A percentile compares a stretch with the other conserved stretches of the same genome.
Evolutionary conservation across 2,797 vertebrate species (phyloP).

Genomic region (Helarctos malayanus): DNA sequence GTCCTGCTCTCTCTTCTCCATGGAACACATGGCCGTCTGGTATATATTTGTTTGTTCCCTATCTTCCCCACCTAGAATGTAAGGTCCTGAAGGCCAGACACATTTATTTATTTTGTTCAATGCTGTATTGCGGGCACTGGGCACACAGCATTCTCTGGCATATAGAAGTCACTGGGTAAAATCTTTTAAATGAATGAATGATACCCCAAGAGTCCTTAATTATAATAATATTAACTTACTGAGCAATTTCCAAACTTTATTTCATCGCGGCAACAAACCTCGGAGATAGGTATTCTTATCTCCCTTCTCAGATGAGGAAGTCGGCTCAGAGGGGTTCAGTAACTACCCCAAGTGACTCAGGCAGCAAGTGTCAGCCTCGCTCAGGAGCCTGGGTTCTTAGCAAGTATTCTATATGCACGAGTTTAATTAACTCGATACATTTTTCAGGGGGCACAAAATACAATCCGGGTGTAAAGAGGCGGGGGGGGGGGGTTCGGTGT

Average conservation of each 20-base stretch:
- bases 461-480: neutral
- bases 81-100: neutral
- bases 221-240: neutral
- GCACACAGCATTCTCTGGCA: neutral
- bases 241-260: neutral
- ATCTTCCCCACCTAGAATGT: neutral
- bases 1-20: neutral
- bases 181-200: neutral
- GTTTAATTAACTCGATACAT: neutral
- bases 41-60: neutral
- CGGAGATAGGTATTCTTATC: neutral
- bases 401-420: neutral
- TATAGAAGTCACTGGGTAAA: neutral
- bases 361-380: neutral
- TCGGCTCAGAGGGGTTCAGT: neutral
- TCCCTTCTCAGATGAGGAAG: neutral
- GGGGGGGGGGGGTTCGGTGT: neutral
- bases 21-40: neutral
- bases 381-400: neutral
- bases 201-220: neutral
- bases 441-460: slow-evolving; percentile 26
- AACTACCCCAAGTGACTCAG: neutral
- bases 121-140: neutral
- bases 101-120: neutral
- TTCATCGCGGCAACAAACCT: neutral